Percentiles rank a stretch among this genome's conserved stretches.
Conservation (phyloP, 2,888 invertebrate species). For the Xylocampa areola region DNA sequence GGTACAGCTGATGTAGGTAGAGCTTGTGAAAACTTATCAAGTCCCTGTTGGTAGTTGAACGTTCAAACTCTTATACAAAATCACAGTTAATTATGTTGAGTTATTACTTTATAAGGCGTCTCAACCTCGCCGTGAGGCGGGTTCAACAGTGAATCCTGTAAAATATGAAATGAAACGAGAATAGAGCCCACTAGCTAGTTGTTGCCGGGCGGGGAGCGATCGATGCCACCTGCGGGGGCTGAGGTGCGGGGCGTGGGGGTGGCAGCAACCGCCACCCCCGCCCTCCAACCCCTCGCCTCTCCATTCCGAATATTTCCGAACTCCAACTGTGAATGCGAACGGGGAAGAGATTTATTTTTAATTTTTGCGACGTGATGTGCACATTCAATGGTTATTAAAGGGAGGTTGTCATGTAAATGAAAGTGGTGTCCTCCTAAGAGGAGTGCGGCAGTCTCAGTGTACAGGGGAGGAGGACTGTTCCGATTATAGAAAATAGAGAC, state of each 20-base stretch:
- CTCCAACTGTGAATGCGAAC: constrained; percentile 35
- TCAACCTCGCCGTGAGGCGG: background rate
- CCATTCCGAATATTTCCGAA: constrained; percentile 31
- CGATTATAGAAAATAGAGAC: no score
- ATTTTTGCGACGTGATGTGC: constrained; percentile 61
- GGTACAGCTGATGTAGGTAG: no score
- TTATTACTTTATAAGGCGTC: no score
- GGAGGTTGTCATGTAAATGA: constrained; percentile 9
- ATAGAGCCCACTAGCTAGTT: constrained; percentile 53
- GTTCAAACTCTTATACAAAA: no score
- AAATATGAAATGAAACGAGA: constrained; percentile 47
- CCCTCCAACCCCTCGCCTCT: constrained; percentile 9
- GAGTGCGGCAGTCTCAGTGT: background rate
- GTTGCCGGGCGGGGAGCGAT: constrained; percentile 62
- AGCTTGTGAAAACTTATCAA: no score
- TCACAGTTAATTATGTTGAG: no score
- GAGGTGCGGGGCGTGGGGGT: constrained; percentile 15
- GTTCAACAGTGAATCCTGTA: constrained; percentile 3
- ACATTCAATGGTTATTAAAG: constrained; percentile 38
- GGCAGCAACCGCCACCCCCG: background rate
- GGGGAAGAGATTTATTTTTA: constrained; percentile 63
- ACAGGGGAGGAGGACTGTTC: background rate
- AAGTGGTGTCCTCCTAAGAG: background rate
- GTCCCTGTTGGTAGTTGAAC: no score
- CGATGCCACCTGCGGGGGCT: constrained; percentile 58